These are phyloP conservation scores for Phalloptychus januarius DNA, from an alignment of 2,797 vertebrate species.

Conservation along the genomic window DNA sequence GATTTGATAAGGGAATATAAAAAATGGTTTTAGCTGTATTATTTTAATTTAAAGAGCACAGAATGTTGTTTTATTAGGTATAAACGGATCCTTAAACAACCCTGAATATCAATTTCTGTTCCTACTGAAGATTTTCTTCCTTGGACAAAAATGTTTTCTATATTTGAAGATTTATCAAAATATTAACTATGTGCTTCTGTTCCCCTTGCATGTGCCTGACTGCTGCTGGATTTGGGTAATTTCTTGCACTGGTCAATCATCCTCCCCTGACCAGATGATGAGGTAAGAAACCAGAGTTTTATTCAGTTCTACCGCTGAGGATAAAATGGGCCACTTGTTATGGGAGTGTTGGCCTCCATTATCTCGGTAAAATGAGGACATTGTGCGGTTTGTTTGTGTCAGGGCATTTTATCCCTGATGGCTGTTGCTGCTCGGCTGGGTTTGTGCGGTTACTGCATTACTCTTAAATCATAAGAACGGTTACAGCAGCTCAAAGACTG, in stretches of 20 bases:
- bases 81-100: not conserved
- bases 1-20: too few relatives aligned
- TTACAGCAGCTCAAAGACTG: constrained; percentile 6
- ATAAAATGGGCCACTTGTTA: constrained; percentile 35
- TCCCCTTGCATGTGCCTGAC: constrained; percentile 42
- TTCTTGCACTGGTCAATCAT: constrained; percentile 27
- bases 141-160: not conserved
- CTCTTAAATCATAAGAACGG: not conserved
- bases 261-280: constrained; percentile 69
- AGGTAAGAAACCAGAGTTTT: constrained; percentile 72
- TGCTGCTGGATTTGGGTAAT: constrained; percentile 35
- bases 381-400: constrained; percentile 42
- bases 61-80: not conserved
- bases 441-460: not conserved
- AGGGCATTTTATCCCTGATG: constrained; percentile 16
- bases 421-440: not conserved
- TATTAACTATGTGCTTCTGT: constrained; percentile 47
- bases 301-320: constrained; percentile 20
- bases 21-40: too few relatives aligned
- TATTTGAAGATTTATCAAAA: constrained; percentile 7
- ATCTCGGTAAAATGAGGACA: constrained; percentile 31
- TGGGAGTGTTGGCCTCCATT: constrained; percentile 28
- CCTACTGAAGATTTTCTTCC: not conserved
- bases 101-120: not conserved
- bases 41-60: not conserved